A percentile compares a stretch with the other conserved stretches of the same genome.
Evolutionary conservation across 2,113 vertebrate species (phyloP).

Genomic region (Cephalopholis sonnerati): DNA sequence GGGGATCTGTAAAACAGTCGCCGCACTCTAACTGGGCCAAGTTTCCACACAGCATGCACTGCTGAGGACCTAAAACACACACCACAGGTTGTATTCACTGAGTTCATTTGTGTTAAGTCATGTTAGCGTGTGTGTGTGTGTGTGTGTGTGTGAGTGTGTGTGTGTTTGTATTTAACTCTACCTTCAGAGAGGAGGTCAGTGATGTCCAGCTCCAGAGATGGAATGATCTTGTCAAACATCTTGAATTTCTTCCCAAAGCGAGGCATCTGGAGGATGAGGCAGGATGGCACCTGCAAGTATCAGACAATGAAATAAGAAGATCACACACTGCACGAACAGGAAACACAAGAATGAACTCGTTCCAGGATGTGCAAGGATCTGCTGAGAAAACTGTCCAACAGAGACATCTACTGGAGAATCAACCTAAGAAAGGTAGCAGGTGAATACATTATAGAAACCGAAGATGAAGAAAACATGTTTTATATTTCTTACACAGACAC

Average conservation of each 20-base stretch:
- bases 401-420: slow-evolving; percentile 62
- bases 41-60: slow-evolving; percentile 88
- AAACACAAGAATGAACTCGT: neutral
- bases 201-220: slow-evolving; percentile 91
- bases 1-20: slow-evolving; percentile 87
- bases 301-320: neutral
- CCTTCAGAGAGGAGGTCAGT: slow-evolving; percentile 90
- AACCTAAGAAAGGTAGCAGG: neutral
- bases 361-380: neutral
- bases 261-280: slow-evolving; percentile 94
- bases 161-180: slow-evolving; percentile 44
- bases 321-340: neutral
- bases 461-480: too few species aligned
- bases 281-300: slow-evolving; percentile 87
- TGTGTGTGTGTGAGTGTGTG: slow-evolving; percentile 2
- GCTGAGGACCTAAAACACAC: slow-evolving; percentile 86
- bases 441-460: too few species aligned
- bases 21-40: slow-evolving; percentile 85
- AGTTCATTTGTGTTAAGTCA: neutral
- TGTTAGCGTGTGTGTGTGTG: neutral
- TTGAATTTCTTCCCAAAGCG: slow-evolving; percentile 94
- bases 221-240: slow-evolving; percentile 94
- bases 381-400: slow-evolving; percentile 32
- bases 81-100: neutral
- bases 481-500: too few species aligned